Evolutionary conservation across 2,888 invertebrate genomes (phyloP).

Genomic region (Linnaemya tessellans): DNA sequence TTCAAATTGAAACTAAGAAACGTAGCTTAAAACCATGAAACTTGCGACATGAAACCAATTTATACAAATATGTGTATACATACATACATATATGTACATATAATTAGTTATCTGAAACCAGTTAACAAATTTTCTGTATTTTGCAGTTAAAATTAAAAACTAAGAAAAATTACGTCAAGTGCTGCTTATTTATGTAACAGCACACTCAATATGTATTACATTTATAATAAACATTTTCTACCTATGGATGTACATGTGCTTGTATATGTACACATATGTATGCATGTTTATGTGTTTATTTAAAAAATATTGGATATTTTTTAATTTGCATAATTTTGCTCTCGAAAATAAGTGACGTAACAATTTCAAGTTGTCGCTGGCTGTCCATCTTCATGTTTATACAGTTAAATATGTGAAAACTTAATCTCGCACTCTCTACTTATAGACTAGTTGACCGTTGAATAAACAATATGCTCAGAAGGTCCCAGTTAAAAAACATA

Average conservation of each 20-base stretch:
- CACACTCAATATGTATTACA: background rate
- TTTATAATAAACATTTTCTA: too few species aligned
- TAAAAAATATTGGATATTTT: constrained; percentile 19
- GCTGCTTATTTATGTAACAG: constrained; percentile 7
- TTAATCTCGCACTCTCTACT: background rate
- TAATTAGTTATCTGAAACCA: background rate
- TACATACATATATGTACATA: background rate
- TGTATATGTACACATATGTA: background rate
- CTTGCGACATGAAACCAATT: background rate
- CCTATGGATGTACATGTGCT: background rate
- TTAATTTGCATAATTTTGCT: constrained; percentile 53
- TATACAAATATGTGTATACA: background rate
- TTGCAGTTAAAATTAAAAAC: constrained; percentile 21
- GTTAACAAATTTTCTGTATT: constrained; percentile 10
- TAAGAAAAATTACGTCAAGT: constrained; percentile 62
- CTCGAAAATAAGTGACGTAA: constrained; percentile 78
- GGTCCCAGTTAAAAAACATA: constrained; percentile 34
- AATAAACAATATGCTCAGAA: constrained; percentile 20
- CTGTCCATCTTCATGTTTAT: constrained; percentile 70
- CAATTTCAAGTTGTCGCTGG: constrained; percentile 69
- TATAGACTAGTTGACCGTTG: constrained; percentile 50
- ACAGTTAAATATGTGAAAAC: constrained; percentile 73
- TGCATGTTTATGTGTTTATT: background rate
- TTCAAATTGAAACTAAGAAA: background rate
- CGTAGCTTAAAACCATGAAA: background rate